Conservation (phyloP, 2,888 invertebrate species). For the Chesias legatella region DNA sequence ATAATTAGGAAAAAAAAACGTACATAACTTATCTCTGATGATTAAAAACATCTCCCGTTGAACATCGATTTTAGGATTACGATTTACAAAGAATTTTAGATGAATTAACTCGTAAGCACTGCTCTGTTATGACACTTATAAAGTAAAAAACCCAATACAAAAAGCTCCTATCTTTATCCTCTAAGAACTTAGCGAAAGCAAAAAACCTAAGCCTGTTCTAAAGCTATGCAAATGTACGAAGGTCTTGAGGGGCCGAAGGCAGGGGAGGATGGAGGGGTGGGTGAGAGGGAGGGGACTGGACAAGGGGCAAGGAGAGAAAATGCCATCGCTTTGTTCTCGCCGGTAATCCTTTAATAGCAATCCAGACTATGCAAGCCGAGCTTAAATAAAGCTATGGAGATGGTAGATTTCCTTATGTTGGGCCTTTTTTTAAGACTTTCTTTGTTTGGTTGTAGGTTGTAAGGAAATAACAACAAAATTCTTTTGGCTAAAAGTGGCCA, state of each 20-base stretch:
- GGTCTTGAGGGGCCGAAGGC: constrained; percentile 64
- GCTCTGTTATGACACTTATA: constrained; percentile 20
- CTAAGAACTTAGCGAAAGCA: constrained; percentile 62
- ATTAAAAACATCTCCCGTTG: no score
- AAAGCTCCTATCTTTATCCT: constrained; percentile 59
- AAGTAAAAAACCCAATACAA: constrained; percentile 34
- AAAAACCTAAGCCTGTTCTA: constrained; percentile 65
- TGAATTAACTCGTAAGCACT: no score
- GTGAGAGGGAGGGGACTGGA: constrained; percentile 45
- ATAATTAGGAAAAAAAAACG: no score
- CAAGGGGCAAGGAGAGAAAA: constrained; percentile 69
- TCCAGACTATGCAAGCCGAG: constrained; percentile 42
- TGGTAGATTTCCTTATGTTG: constrained; percentile 16
- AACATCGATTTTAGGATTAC: no score
- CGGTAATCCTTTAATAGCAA: constrained; percentile 77
- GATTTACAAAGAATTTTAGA: no score
- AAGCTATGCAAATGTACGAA: constrained; percentile 78
- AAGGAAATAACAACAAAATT: no score
- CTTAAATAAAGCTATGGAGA: constrained; percentile 28
- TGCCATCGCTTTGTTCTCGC: constrained; percentile 70
- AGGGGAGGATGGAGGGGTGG: constrained; percentile 29
- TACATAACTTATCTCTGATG: no score
- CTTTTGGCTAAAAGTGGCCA: neutral
- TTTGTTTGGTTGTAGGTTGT: constrained; percentile 10
- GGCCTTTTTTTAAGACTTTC: constrained; percentile 11